These are phyloP conservation scores for Liparis tanakae DNA, from an alignment of 2,797 vertebrate species.

Conservation along the genomic window DNA sequence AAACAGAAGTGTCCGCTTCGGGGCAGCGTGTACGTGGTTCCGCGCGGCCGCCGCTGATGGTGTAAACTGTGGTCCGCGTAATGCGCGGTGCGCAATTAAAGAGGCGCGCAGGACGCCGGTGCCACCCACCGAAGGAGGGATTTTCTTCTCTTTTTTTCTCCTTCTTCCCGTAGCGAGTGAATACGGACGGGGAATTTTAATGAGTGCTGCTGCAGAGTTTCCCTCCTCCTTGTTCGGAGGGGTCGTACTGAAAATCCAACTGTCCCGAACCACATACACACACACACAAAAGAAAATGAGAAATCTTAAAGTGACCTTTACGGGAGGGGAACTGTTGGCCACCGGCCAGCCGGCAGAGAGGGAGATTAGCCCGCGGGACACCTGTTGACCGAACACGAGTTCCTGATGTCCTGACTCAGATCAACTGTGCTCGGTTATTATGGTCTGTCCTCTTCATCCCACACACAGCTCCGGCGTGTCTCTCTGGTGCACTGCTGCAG, in stretches of 20 bases:
- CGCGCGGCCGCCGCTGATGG: conserved; percentile 7
- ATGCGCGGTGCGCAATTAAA: conserved; percentile 65
- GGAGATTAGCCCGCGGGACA: conserved; percentile 39
- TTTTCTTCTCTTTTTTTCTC: not conserved
- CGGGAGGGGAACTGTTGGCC: conserved; percentile 16
- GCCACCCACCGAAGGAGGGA: conserved; percentile 68
- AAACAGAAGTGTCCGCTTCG: conserved; percentile 21
- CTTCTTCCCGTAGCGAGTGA: conserved; percentile 48
- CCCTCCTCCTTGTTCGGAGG: conserved; percentile 46
- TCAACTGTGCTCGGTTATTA: not conserved
- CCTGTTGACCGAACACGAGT: conserved; percentile 60
- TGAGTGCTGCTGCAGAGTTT: conserved; percentile 80
- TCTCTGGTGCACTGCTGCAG: conserved; percentile 12
- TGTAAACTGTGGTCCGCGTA: conserved; percentile 30
- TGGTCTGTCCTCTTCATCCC: no score
- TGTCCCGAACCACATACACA: conserved; percentile 38
- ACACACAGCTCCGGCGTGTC: not conserved
- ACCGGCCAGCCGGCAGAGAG: conserved; percentile 26
- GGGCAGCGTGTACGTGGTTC: conserved; percentile 45
- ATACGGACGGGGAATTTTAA: conserved; percentile 82
- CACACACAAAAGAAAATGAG: not conserved
- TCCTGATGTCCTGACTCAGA: not conserved
- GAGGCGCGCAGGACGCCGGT: conserved; percentile 66
- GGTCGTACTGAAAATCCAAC: conserved; percentile 48
- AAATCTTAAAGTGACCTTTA: conserved; percentile 39